Evolutionary conservation across 2,888 invertebrate species (phyloP).

Genomic region (Amphipyra tragopoginis): DNA sequence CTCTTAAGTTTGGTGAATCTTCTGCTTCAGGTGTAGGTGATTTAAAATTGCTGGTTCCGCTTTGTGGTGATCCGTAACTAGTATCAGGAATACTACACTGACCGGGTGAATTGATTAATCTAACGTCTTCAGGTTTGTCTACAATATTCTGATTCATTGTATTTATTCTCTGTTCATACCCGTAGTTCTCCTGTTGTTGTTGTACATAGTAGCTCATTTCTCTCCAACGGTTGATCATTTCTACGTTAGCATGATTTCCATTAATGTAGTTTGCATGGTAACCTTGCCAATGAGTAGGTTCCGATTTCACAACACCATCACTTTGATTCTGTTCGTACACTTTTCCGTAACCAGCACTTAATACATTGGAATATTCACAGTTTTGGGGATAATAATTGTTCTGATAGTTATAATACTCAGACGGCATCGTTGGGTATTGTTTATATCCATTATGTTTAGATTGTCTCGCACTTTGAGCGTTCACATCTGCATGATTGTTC

Average conservation of each 20-base stretch:
- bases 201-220: slow-evolving; percentile 78
- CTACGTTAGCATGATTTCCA: slow-evolving; percentile 67
- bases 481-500: slow-evolving; percentile 78
- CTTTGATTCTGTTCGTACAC: slow-evolving; percentile 64
- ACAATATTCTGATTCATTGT: slow-evolving; percentile 60
- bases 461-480: slow-evolving; percentile 74
- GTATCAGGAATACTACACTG: slow-evolving; percentile 79
- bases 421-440: slow-evolving; percentile 69
- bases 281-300: slow-evolving; percentile 77
- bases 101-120: slow-evolving; percentile 78
- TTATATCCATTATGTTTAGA: slow-evolving; percentile 72
- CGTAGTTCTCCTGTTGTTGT: slow-evolving; percentile 70
- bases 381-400: slow-evolving; percentile 74
- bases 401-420: slow-evolving; percentile 74
- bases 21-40: slow-evolving; percentile 74
- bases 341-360: slow-evolving; percentile 69
- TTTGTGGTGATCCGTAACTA: slow-evolving; percentile 82
- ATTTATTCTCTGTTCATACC: slow-evolving; percentile 71
- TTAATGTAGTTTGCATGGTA: slow-evolving; percentile 71
- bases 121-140: slow-evolving; percentile 73
- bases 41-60: slow-evolving; percentile 73
- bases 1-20: slow-evolving; percentile 90
- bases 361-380: slow-evolving; percentile 70
- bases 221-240: slow-evolving; percentile 81
- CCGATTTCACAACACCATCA: slow-evolving; percentile 74